Evolutionary conservation across 1,140 invertebrate genomes (phyloP).

Genomic region (Cyclina sinensis): DNA sequence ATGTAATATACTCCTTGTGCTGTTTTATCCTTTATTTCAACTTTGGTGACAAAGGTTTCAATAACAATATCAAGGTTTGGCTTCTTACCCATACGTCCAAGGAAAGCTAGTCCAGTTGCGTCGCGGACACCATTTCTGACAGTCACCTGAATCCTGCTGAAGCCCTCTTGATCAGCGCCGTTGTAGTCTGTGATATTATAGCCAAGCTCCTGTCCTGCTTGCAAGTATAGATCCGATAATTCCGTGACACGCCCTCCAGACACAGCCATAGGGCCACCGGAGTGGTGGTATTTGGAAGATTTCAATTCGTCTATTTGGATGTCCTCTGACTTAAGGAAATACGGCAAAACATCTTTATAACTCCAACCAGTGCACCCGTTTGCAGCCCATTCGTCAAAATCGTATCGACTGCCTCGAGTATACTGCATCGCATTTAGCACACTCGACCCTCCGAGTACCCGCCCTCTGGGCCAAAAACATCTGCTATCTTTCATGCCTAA

Average conservation of each 20-base stretch:
- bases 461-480: slow-evolving; percentile 72
- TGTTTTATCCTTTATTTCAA: slow-evolving; percentile 2
- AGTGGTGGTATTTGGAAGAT: slow-evolving; percentile 73
- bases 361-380: slow-evolving; percentile 97
- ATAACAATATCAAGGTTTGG: slow-evolving; percentile 48
- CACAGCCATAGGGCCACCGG: slow-evolving; percentile 74
- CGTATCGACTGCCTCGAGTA: slow-evolving; percentile 95
- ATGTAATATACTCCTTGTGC: slow-evolving; percentile 25
- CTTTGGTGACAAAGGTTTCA: slow-evolving; percentile 26
- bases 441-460: slow-evolving; percentile 92
- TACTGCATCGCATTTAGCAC: slow-evolving; percentile 99
- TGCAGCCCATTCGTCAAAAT: slow-evolving; percentile 97
- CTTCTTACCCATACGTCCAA: slow-evolving; percentile 10
- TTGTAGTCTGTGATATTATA: slow-evolving; percentile 85
- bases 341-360: slow-evolving; percentile 90
- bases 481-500: slow-evolving; percentile 1
- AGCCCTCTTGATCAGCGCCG: slow-evolving; percentile 60
- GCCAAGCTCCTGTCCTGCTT: slow-evolving; percentile 79
- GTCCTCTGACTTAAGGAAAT: slow-evolving; percentile 89
- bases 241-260: slow-evolving; percentile 67
- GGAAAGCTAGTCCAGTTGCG: not conserved
- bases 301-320: slow-evolving; percentile 34
- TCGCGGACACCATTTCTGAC: slow-evolving; percentile 30
- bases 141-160: slow-evolving; percentile 7
- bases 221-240: slow-evolving; percentile 72